These are phyloP conservation scores for Aradophagus sp. DNA, from an alignment of 1,140 invertebrate genomes.

Conservation along the genomic window DNA sequence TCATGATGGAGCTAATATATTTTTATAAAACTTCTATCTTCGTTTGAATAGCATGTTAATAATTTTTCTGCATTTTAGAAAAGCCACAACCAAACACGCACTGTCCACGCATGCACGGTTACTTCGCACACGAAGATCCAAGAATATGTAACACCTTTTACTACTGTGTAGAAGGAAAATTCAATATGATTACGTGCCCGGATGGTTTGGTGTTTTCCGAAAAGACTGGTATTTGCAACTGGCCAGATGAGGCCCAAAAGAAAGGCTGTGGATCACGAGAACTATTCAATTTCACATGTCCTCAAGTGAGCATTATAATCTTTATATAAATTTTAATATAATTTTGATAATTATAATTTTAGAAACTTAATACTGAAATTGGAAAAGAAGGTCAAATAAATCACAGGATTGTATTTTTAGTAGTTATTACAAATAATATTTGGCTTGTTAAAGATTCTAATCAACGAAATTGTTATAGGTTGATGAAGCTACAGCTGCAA, in stretches of 20 bases:
- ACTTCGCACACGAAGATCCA: slow-evolving; percentile 88
- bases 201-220: slow-evolving; percentile 91
- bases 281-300: slow-evolving; percentile 90
- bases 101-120: slow-evolving; percentile 90
- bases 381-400: too few relatives aligned
- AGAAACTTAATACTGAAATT: too few relatives aligned
- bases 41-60: neutral
- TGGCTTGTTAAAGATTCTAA: too few relatives aligned
- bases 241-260: slow-evolving; percentile 92
- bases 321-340: neutral
- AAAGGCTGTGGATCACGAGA: slow-evolving; percentile 89
- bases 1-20: too few relatives aligned
- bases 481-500: slow-evolving; percentile 81
- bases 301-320: slow-evolving; percentile 62
- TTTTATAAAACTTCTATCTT: too few relatives aligned
- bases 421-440: too few relatives aligned
- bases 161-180: slow-evolving; percentile 91
- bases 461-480: too few relatives aligned
- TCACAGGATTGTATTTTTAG: too few relatives aligned
- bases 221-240: slow-evolving; percentile 91
- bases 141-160: slow-evolving; percentile 92
- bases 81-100: slow-evolving; percentile 81
- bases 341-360: too few relatives aligned
- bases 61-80: slow-evolving; percentile 75
- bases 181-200: slow-evolving; percentile 92